Percentiles rank a stretch among this genome's conserved stretches.
phyloP scores from a whole-genome alignment of 2,888 invertebrate species.

The Lithophane semibrunnea region DNA sequence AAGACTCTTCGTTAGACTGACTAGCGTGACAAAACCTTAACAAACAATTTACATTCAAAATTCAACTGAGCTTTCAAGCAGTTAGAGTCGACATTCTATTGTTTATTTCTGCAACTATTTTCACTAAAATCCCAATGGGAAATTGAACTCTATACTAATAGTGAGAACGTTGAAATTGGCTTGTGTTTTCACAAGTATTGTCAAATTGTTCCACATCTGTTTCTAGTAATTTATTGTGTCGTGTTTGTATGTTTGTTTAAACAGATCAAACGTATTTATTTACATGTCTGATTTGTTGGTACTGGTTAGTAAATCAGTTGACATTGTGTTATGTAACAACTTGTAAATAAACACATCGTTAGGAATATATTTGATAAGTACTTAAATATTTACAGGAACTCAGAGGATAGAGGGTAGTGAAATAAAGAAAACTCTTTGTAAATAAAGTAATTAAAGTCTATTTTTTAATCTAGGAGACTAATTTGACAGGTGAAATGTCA shows the following conservation, averaged over 20 bases:
- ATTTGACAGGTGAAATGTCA: no score
- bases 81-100: not conserved
- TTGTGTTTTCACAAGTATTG: conserved; percentile 14
- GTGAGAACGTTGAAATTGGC: not conserved
- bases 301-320: conserved; percentile 53
- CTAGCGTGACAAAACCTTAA: conserved; percentile 35
- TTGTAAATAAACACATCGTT: conserved; percentile 13
- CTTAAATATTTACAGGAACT: not conserved
- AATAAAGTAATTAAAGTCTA: no score
- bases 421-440: conserved; percentile 1
- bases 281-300: conserved; percentile 57
- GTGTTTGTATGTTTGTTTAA: conserved; percentile 58
- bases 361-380: conserved; percentile 3
- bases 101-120: conserved; percentile 12
- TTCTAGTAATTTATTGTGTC: conserved; percentile 52
- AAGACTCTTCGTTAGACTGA: conserved; percentile 53
- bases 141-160: accelerated
- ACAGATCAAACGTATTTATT: conserved; percentile 65
- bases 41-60: conserved; percentile 6
- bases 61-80: accelerated
- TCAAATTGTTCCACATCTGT: conserved; percentile 36
- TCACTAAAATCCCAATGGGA: not conserved
- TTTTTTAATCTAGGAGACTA: no score
- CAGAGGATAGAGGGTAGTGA: not conserved
- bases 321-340: conserved; percentile 19